Evolutionary conservation across 2,113 vertebrate species (phyloP).

Genomic region (Chlorocebus sabaeus): DNA sequence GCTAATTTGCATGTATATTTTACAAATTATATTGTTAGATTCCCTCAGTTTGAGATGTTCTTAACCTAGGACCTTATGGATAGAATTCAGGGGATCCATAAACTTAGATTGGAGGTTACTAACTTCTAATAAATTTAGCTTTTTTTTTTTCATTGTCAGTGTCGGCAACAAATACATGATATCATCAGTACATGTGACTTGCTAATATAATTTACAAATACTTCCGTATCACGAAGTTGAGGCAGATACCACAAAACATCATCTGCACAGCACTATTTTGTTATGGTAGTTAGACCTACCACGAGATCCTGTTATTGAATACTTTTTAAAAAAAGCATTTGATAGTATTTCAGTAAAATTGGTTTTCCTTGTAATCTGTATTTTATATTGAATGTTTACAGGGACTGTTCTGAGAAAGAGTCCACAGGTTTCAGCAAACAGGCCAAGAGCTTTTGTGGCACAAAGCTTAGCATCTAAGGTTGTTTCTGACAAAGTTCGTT

Average conservation of each 20-base stretch:
- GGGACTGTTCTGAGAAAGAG: not conserved
- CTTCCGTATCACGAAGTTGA: not conserved
- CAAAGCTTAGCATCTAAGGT: not conserved
- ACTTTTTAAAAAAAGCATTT: not conserved
- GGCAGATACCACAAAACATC: not conserved
- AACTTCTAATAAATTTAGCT: not conserved
- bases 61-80: not conserved
- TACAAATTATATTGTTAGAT: not conserved
- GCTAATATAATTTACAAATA: not conserved
- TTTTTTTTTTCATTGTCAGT: slow-evolving; percentile 16
- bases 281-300: not conserved
- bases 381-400: not conserved
- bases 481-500: not conserved
- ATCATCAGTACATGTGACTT: not conserved
- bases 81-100: not conserved
- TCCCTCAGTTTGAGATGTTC: not conserved
- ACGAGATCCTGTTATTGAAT: not conserved
- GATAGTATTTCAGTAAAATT: not conserved
- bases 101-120: not conserved
- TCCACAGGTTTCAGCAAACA: not conserved
- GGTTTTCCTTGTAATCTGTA: not conserved
- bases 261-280: not conserved
- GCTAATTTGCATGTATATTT: not conserved
- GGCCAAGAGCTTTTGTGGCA: not conserved
- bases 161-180: not conserved